Base-by-base conservation (phyloP, 2,797 vertebrate genomes). In the Hemitrygon akajei region DNA sequence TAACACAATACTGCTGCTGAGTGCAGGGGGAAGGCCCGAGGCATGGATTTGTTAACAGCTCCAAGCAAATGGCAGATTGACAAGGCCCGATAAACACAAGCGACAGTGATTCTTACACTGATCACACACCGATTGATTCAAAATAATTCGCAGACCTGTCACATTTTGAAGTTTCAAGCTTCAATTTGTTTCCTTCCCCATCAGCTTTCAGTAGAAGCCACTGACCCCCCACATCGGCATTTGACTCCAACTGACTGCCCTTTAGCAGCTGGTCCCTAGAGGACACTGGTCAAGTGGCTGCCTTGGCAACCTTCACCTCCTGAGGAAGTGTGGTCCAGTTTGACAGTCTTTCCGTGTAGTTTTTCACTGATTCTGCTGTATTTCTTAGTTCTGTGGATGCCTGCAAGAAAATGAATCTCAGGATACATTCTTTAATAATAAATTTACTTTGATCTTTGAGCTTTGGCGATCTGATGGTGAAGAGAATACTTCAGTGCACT, bases 1-100 rank as follows among this genome's bases (percentile, higher is more conserved):
- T 86, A 56, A 7, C 47, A 76, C 37, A 76, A 93, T 30, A 75
- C 69, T 56, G 91, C 22, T 75, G 71, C 7, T 7, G 71, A 22
- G 20, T 37, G 63, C 60, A 22, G n/a, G 25, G 86, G 11, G 71
- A 93, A 18, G 40, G 18, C 47, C n/a, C 20, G 14, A 93, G 71
- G 69, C 7, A 10, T 27, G 37, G 25, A 40, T 73, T 73, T 92
- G 89, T 9, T 58, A 76, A 93, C 40, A n/a, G 40, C 71, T 47
- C 47, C 30, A 93, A 93, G 25, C 71, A 75, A 56, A 76, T 16
- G 71, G 58, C 91, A 93, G 91, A 93, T 93, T 93, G 91, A 93
- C 69, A 76, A 93, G 91, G 58, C 5, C 37, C 30, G 40, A 76
- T 93, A 93, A 92, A 75, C 69, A 89, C 18, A 0, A 86, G 1